Evolutionary conservation across 2,888 invertebrate species (phyloP).

Genomic region (Thymelicus sylvestris): DNA sequence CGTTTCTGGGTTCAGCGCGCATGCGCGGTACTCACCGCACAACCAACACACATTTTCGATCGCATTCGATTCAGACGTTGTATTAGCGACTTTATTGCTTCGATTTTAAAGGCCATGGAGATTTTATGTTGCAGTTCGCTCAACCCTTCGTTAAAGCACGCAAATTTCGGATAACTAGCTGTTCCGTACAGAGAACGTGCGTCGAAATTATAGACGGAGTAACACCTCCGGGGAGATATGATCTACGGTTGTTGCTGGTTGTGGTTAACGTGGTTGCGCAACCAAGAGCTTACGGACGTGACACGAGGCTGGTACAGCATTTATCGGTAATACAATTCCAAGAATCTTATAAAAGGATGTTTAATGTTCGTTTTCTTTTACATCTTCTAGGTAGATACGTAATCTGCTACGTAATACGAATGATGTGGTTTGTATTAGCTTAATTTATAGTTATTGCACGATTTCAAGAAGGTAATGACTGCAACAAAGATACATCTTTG

Average conservation of each 20-base stretch:
- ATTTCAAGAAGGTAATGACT: background rate
- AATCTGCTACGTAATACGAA: background rate
- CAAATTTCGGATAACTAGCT: conserved; percentile 51
- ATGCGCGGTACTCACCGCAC: conserved; percentile 54
- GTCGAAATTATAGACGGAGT: conserved; percentile 38
- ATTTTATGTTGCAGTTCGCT: conserved; percentile 33
- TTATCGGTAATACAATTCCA: background rate
- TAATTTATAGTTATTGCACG: background rate
- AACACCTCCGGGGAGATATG: conserved; percentile 29
- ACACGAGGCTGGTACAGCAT: too few relatives aligned
- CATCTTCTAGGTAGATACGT: background rate
- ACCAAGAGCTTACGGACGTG: background rate
- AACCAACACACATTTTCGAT: conserved; percentile 42
- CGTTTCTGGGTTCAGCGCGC: conserved; percentile 63
- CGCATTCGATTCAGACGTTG: background rate
- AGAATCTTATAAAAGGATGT: background rate
- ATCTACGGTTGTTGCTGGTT: conserved; percentile 18
- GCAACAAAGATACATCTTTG: too few relatives aligned
- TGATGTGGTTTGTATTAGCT: background rate
- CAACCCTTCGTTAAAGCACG: conserved; percentile 48
- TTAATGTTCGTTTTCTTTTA: background rate
- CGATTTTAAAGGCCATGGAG: conserved; percentile 25
- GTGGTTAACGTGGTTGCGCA: conserved; percentile 21
- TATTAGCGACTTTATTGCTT: conserved; percentile 7
- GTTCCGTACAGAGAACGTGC: conserved; percentile 42